Base-by-base conservation (phyloP, 2,797 vertebrate genomes). In the Gymnothorax javanicus region DNA sequence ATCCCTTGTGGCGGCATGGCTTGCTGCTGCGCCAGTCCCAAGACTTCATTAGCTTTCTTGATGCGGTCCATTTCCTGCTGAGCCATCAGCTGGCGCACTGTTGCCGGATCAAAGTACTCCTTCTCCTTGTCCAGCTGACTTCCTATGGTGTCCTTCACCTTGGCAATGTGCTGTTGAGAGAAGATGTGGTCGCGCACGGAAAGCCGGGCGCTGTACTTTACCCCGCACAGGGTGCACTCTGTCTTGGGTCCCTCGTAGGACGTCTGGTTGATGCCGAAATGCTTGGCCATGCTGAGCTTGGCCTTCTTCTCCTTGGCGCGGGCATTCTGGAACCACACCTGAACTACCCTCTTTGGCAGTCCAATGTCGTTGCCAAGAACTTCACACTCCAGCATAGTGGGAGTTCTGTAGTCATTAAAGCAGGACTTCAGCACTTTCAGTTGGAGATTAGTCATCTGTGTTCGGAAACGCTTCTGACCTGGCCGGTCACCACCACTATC, bases 241-340 rank as follows among this genome's bases (percentile, higher is more conserved):
- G 95, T 95, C 94, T 96, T 95, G 93, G 96, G 96, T 95, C 96
- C 96, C 94, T 97, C 96, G 0, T 96, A 97, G 92, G 94, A 95
- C 4, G 95, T 96, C 95, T 98, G 98, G 94, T 97, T 97, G 90
- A 97, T 97, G 92, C 97, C 97, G 92, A 97, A 97, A 92, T 97
- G 97, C 95, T 97, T 97, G 92, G 97, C 97, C 96, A 97, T 97
- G 92, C 95, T 97, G 90, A 97, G 94, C 91, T 97, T 98, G 88
- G 98, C 96, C 94, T 99, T 99, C 93, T 99, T 99, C 92, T 99
- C 99, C 95, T 99, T 99, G 13, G 99, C 99, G 93, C 99, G 95
- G 91, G 99, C 98, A 92, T 99, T 99, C 95, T 99, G 99, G 96
- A 99, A 99, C 99, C 99, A 99, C 94, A 99, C 99, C 94, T 99